phyloP scores from a whole-genome alignment of 2,113 vertebrate genomes.

The Thamnophis sirtalis region DNA sequence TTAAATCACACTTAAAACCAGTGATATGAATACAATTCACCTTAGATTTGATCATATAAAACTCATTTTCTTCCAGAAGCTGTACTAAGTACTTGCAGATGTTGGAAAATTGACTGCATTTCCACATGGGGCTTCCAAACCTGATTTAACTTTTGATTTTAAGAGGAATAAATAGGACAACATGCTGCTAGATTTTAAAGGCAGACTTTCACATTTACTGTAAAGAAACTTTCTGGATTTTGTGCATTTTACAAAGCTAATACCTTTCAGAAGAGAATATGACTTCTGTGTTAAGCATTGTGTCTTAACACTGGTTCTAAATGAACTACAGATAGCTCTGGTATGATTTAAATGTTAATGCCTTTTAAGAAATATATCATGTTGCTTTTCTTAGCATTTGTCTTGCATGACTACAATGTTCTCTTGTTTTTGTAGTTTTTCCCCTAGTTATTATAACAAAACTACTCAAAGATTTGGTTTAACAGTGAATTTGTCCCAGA shows the following conservation, averaged over 20 bases:
- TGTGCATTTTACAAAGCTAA: not conserved
- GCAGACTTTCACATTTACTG: not conserved
- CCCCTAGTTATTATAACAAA: not conserved
- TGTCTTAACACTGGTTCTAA: not conserved
- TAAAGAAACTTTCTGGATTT: not conserved
- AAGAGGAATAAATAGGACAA: not conserved
- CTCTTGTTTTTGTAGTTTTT: not conserved
- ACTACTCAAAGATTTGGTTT: not conserved
- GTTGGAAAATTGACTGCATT: conserved; percentile 3
- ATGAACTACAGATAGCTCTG: not conserved
- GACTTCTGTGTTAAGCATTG: not conserved
- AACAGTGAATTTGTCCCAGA: not conserved
- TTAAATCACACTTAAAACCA: conserved; percentile 22
- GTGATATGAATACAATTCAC: conserved; percentile 5
- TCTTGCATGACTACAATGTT: not conserved
- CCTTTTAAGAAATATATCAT: not conserved
- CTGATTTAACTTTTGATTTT: not conserved
- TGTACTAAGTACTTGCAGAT: conserved; percentile 18
- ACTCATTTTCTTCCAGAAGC: conserved; percentile 40
- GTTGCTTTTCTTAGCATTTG: not conserved
- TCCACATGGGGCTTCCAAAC: not conserved
- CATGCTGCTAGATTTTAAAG: not conserved
- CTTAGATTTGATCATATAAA: conserved; percentile 42
- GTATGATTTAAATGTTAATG: not conserved
- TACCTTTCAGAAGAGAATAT: not conserved